A percentile compares a stretch with the other conserved stretches of the same genome.
phyloP scores from a whole-genome alignment of 2,113 vertebrate genomes.

The Calyptommatus sinebrachiatus region DNA sequence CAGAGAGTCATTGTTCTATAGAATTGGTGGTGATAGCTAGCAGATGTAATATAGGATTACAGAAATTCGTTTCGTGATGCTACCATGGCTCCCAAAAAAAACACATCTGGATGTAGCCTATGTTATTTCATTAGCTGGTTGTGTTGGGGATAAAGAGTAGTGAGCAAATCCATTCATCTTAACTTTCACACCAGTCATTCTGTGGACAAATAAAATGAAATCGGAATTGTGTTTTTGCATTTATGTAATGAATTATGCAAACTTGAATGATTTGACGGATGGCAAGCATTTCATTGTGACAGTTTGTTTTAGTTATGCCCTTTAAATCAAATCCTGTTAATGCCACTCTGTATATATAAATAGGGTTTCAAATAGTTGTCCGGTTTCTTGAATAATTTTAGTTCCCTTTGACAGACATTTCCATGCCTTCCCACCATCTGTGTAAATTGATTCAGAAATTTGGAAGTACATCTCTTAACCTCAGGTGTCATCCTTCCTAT shows the following conservation, averaged over 20 bases:
- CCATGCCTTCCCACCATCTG: slow-evolving; percentile 16
- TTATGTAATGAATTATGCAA: background rate
- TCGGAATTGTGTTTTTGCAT: background rate
- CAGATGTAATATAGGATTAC: too few species aligned
- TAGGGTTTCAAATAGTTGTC: slow-evolving; percentile 29
- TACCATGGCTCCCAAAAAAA: too few species aligned
- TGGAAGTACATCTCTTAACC: background rate
- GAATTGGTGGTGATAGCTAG: too few species aligned
- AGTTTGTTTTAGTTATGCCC: slow-evolving; percentile 40
- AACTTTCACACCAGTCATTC: background rate
- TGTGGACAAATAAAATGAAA: background rate
- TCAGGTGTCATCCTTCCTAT: background rate
- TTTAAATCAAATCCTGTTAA: slow-evolving; percentile 32
- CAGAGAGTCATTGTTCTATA: too few species aligned
- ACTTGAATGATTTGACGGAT: background rate
- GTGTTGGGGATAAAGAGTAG: too few species aligned
- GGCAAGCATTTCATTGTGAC: slow-evolving; percentile 36
- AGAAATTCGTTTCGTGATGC: too few species aligned
- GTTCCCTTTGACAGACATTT: background rate
- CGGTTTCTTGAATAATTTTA: slow-evolving; percentile 41
- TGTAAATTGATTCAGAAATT: slow-evolving; percentile 23
- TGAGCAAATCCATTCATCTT: background rate
- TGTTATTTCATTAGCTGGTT: too few species aligned
- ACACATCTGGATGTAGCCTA: too few species aligned
- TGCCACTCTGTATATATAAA: slow-evolving; percentile 37